Percentiles rank a stretch among this genome's conserved stretches.
These are phyloP conservation scores for Diarsia mendica DNA, from an alignment of 2,888 invertebrate genomes.

Conservation along the genomic window DNA sequence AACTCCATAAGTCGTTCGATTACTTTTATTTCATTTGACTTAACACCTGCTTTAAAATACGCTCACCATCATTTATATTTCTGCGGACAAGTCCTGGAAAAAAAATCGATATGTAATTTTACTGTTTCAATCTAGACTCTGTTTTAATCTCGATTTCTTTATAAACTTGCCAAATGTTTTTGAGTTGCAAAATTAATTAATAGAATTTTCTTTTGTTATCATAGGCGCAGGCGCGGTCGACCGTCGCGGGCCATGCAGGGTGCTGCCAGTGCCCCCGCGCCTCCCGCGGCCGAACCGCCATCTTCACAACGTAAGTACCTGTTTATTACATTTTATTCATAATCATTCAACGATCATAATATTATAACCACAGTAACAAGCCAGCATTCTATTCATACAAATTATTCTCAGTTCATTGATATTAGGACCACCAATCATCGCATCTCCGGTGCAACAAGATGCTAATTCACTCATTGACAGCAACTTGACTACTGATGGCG, in stretches of 20 bases:
- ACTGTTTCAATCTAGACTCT: not conserved
- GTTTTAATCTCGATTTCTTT: not conserved
- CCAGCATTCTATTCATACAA: constrained; percentile 16
- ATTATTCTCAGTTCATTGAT: constrained; percentile 41
- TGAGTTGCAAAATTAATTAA: not conserved
- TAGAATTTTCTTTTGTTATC: constrained; percentile 29
- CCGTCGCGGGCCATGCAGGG: constrained; percentile 89
- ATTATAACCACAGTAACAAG: too few species aligned
- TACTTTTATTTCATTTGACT: constrained; percentile 28
- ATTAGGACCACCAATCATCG: constrained; percentile 47
- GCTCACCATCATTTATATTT: constrained; percentile 19
- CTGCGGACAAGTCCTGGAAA: not conserved
- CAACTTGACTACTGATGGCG: constrained; percentile 71
- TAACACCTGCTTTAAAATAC: constrained; percentile 45
- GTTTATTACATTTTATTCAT: not conserved
- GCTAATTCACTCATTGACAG: constrained; percentile 68
- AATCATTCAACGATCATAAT: constrained; percentile 3
- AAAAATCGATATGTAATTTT: not conserved
- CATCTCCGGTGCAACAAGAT: constrained; percentile 61
- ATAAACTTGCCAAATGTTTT: not conserved
- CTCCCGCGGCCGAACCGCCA: constrained; percentile 86
- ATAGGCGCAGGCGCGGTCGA: constrained; percentile 83
- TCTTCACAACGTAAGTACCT: constrained; percentile 82
- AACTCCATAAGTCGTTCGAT: constrained; percentile 17
- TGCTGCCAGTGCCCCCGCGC: constrained; percentile 84